Evolutionary conservation across 2,113 vertebrate species (phyloP), one percentile per base, ranked within the genome.

Genomic region (Calypte anna): DNA sequence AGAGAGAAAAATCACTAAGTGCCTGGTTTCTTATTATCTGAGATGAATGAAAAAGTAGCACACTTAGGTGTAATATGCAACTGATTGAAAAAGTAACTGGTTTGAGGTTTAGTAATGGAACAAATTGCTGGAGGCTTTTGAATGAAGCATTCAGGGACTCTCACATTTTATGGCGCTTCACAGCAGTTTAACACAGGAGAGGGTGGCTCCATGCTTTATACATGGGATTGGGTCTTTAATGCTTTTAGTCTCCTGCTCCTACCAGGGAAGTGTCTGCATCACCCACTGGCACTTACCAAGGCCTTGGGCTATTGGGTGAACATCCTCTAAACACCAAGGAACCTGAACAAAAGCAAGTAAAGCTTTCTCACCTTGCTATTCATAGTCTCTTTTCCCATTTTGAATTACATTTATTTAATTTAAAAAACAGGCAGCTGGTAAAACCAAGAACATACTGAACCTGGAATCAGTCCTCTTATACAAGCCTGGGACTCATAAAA

Each of bases 401-500:
- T 75, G 43, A 88, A 64, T 54, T 77, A 43, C 46, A 64, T 63
- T 64, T 58, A 75, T 68, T 84, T 86, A 80, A 88, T 83, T 94
- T 3, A 2, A 69, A 75, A 85, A 91, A 33, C 33, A 33, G 54
- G 78, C 88, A 83, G 55, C 76, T 86, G 82, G 75, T 94, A 80
- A 80, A 91, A 76, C 43, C 54, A 68, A 91, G 83, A 95, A 90
- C 66, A 76, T 31, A 48, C 66, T 61, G 92, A 91, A 84, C 89
- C 92, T 92, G 92, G 76, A 84, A 73, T 66, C 1, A 0, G 14
- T 75, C 48, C 77, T 67, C 38, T 85, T 76, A 17, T 38, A 43
- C 40, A 73, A 69, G 84, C 70, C 86, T 95, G 84, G 72, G 89
- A 74, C 48, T 87, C 73, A 9, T 94, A 90, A 95, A 94, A 86